phyloP scores from a whole-genome alignment of 1,140 invertebrate genomes.

The Pachypeltis micranthus region DNA sequence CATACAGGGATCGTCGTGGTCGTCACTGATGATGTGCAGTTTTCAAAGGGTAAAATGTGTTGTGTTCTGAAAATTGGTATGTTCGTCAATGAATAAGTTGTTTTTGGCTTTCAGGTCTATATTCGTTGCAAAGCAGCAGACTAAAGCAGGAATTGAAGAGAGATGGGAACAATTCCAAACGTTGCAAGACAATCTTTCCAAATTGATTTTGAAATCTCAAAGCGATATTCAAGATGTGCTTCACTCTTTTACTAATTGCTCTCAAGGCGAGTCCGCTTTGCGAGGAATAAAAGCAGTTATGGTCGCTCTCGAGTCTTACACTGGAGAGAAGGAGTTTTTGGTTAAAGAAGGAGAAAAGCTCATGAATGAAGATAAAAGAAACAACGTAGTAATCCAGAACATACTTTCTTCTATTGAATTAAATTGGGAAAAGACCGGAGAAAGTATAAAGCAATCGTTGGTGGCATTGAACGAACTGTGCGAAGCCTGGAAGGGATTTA shows the following conservation, averaged over 20 bases:
- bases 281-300: conserved; percentile 32
- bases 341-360: conserved; percentile 58
- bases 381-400: conserved; percentile 64
- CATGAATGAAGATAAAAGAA: conserved; percentile 67
- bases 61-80: too few relatives aligned
- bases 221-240: conserved; percentile 26
- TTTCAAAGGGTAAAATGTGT: too few relatives aligned
- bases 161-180: conserved; percentile 31
- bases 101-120: conserved; percentile 19
- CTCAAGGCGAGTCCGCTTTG: conserved; percentile 18
- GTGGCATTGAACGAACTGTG: conserved; percentile 51
- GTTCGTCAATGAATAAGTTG: too few relatives aligned
- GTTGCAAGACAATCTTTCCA: conserved; percentile 28
- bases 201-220: conserved; percentile 25
- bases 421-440: conserved; percentile 65
- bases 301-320: conserved; percentile 39
- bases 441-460: conserved; percentile 31
- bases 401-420: conserved; percentile 59
- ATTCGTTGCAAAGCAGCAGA: background rate
- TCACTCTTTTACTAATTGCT: conserved; percentile 35
- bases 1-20: too few relatives aligned
- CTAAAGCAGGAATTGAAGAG: conserved; percentile 20
- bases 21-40: too few relatives aligned
- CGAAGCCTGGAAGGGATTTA: conserved; percentile 46
- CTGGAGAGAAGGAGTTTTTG: conserved; percentile 44